These are phyloP conservation scores for Bolborhynchus lineola DNA, from an alignment of 2,113 vertebrate species.

Conservation along the genomic window DNA sequence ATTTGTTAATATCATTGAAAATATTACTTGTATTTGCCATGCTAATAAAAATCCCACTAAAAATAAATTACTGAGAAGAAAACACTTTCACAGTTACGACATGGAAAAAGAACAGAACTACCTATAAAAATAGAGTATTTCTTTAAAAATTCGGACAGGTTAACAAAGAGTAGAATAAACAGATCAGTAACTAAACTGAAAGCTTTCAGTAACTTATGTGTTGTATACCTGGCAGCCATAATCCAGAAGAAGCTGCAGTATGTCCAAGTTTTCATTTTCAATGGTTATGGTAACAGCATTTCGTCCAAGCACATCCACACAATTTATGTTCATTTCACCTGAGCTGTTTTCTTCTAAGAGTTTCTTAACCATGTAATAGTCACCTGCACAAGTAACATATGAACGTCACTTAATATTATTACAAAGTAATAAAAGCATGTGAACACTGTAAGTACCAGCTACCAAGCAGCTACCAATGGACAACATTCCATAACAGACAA, in stretches of 20 bases:
- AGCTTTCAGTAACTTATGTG: background rate
- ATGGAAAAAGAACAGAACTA: background rate
- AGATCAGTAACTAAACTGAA: background rate
- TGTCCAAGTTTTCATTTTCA: conserved; percentile 97
- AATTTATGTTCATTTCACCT: conserved; percentile 96
- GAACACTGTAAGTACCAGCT: background rate
- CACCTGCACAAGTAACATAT: conserved; percentile 80
- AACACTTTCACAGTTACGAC: background rate
- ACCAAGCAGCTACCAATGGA: background rate
- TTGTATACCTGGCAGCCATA: conserved; percentile 92
- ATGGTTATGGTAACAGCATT: conserved; percentile 96
- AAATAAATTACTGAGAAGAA: background rate
- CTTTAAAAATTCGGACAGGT: background rate
- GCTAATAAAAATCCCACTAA: background rate
- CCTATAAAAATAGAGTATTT: background rate
- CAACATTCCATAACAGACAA: background rate
- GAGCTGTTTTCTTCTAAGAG: conserved; percentile 92
- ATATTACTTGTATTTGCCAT: background rate
- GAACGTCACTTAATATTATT: conserved; percentile 13
- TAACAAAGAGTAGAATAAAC: background rate
- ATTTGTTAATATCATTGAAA: background rate
- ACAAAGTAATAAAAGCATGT: background rate
- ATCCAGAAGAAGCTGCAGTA: conserved; percentile 93
- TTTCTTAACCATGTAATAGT: conserved; percentile 99
- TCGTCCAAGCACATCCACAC: conserved; percentile 93